A percentile compares a stretch with the other conserved stretches of the same genome.
Conservation (phyloP, 2,888 invertebrate genomes). For the Leptinotarsa juncta region DNA sequence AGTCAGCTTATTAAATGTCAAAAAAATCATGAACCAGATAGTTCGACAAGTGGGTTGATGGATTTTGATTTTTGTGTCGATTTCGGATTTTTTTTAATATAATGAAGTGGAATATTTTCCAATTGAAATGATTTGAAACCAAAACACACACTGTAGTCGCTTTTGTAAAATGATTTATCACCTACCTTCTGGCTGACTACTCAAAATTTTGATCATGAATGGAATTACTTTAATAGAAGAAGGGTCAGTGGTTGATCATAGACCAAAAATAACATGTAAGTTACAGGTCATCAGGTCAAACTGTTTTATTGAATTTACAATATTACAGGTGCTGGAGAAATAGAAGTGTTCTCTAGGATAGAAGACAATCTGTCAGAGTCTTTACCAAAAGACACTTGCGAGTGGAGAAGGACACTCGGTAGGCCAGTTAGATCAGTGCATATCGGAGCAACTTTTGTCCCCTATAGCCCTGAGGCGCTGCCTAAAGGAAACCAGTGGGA, state of each 20-base stretch:
- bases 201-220: conserved; percentile 69
- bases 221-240: conserved; percentile 69
- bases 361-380: conserved; percentile 82
- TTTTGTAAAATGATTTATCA: conserved; percentile 53
- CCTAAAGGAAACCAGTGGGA: conserved; percentile 79
- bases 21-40: neutral
- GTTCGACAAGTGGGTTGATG: neutral
- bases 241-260: conserved; percentile 74
- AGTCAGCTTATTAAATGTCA: neutral
- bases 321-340: conserved; percentile 78
- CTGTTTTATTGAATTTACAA: neutral
- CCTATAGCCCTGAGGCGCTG: conserved; percentile 80
- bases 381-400: conserved; percentile 87
- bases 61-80: neutral
- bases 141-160: neutral
- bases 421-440: conserved; percentile 87
- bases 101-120: conserved; percentile 7
- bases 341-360: conserved; percentile 85
- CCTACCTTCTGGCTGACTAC: conserved; percentile 58
- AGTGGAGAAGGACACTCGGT: conserved; percentile 93
- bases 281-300: conserved; percentile 19
- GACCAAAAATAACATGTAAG: conserved; percentile 82
- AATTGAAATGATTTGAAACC: conserved; percentile 10
- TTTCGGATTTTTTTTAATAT: neutral
- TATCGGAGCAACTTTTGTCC: conserved; percentile 83